phyloP scores from a whole-genome alignment of 2,888 invertebrate genomes.

The Scaptomyza flava region DNA sequence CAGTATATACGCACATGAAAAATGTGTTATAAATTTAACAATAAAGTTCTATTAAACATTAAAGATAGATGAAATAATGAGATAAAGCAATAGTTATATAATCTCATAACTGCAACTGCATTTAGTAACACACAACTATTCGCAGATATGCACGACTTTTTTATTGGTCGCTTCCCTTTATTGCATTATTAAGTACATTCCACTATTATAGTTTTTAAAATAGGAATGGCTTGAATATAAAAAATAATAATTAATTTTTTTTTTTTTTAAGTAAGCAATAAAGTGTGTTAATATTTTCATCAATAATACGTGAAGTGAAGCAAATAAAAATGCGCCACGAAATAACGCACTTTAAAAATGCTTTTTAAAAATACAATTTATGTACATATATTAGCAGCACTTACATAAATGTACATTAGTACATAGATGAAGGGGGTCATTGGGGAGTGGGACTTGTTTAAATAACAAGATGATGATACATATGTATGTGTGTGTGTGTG shows the following conservation, averaged over 20 bases:
- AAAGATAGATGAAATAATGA: too few species aligned
- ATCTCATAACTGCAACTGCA: too few species aligned
- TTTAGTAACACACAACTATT: too few species aligned
- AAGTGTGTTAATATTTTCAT: not conserved
- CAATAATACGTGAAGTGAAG: constrained; percentile 16
- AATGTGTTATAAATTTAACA: too few species aligned
- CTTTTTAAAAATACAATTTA: not conserved
- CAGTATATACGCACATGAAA: too few species aligned
- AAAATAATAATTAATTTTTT: not conserved
- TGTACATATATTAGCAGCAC: too few species aligned
- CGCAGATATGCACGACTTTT: too few species aligned
- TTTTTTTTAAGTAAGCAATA: not conserved
- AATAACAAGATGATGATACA: not conserved
- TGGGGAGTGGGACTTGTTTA: constrained; percentile 12
- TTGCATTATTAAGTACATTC: too few species aligned
- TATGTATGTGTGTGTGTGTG: too few species aligned
- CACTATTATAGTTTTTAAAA: not conserved
- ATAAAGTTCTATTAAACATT: too few species aligned
- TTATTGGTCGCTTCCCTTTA: too few species aligned
- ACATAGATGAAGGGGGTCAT: not conserved
- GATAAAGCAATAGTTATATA: too few species aligned
- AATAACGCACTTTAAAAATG: not conserved
- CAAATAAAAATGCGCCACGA: not conserved
- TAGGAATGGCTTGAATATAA: not conserved
- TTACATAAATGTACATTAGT: not conserved